Evolutionary conservation across 2,113 vertebrate genomes (phyloP), one percentile per base, ranked within the genome.

Genomic region (Oryzias javanicus): DNA sequence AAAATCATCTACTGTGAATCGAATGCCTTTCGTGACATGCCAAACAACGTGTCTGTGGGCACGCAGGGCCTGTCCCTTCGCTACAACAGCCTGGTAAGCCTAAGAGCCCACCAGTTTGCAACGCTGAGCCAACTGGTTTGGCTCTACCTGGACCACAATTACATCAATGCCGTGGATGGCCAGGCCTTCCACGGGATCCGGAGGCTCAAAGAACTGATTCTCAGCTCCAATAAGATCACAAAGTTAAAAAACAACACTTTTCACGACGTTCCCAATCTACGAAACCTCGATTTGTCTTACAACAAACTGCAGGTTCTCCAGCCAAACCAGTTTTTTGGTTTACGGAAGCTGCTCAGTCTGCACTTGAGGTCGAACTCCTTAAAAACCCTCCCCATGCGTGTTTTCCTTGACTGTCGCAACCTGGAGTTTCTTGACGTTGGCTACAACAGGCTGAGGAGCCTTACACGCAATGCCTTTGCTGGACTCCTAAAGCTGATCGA

Each of bases 1-100:
- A 98, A 98, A 91, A 99, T 99, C 64, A 95, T 98, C 49, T 99
- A 99, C 90, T 99, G 97, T 20, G 97, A 99, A 77, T 99, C 97
- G 50, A 96, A 94, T 10, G 96, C 96, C 2, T 96, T 99, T 67
- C 89, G 92, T 48, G 95, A 96, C 63, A 94, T 99, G 85, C 97
- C 97, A 7, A 92, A 89, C 80, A 99, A 99, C 49, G 95, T 99
- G 78, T 99, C 97, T 2, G 91, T 91, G 3, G 93, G 94, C 73
- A 96, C 95, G 4, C 97, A 98, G 83, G 97, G 97, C 78, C 91
- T 99, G 64, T 99, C 96, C 0, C 85, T 99, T 64, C 92, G 97
- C 24, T 99, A 98, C 92, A 99, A 99, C 93, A 98, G 96, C 90
- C 92, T 99, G 83, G 94, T 93, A 72, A 93, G 88, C 89, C 94